Percentiles rank a stretch among this genome's conserved stretches.
Conservation (phyloP, 1,140 invertebrate genomes). For the Drosophila fuyamai region DNA sequence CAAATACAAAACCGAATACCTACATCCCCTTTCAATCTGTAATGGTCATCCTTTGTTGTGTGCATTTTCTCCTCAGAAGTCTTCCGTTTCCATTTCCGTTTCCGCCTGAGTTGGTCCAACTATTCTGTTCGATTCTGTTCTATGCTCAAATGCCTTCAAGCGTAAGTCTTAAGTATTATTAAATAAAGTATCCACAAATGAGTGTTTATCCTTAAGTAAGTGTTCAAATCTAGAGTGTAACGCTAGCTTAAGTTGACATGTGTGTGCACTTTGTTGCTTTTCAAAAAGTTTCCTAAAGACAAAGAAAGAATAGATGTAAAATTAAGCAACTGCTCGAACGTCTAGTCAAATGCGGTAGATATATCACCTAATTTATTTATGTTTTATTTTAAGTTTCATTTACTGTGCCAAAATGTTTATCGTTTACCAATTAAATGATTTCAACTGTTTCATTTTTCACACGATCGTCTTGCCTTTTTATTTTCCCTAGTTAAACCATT, state of each 20-base stretch:
- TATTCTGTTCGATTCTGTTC: constrained; percentile 46
- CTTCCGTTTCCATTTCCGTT: constrained; percentile 37
- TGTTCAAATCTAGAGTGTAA: constrained; percentile 57
- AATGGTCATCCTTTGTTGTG: constrained; percentile 52
- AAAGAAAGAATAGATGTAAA: constrained; percentile 43
- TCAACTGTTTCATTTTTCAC: constrained; percentile 62
- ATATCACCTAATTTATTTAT: constrained; percentile 28
- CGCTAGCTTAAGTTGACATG: constrained; percentile 43
- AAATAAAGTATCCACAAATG: constrained; percentile 63
- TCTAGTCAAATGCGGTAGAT: constrained; percentile 46
- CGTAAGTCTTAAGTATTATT: constrained; percentile 76
- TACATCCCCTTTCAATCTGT: constrained; percentile 1
- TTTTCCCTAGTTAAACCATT: constrained; percentile 31
- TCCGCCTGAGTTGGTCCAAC: constrained; percentile 17
- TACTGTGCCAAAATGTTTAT: constrained; percentile 56
- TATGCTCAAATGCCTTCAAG: constrained; percentile 74
- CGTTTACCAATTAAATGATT: constrained; percentile 66
- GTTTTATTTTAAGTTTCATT: constrained; percentile 50
- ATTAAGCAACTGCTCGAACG: constrained; percentile 29
- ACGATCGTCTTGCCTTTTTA: constrained; percentile 54
- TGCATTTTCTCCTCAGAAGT: constrained; percentile 57
- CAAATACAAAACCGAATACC: constrained; percentile 7
- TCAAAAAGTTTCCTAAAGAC: constrained; percentile 78
- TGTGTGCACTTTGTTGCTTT: constrained; percentile 65
- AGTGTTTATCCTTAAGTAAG: constrained; percentile 63